Evolutionary conservation across 2,888 invertebrate genomes (phyloP).

Genomic region (Phragmatobia fuliginosa): DNA sequence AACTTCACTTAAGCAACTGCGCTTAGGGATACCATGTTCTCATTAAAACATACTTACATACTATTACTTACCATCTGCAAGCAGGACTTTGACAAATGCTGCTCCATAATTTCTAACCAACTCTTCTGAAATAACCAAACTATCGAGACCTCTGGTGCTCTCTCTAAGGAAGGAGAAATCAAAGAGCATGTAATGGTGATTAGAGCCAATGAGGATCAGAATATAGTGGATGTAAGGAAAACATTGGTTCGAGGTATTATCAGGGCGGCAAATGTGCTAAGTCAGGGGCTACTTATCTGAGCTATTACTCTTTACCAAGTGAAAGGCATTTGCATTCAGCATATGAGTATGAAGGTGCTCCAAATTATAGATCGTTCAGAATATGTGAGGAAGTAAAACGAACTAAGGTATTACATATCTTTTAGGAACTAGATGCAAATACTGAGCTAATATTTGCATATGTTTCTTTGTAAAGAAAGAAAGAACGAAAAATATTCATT

Average conservation of each 20-base stretch:
- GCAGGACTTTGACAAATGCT: conserved; percentile 79
- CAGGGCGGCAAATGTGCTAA: conserved; percentile 74
- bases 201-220: conserved; percentile 49
- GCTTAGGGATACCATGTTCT: conserved; percentile 13
- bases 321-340: conserved; percentile 70
- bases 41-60: conserved; percentile 49
- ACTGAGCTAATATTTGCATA: conserved; percentile 16
- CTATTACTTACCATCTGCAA: conserved; percentile 60
- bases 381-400: conserved; percentile 38
- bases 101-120: conserved; percentile 70
- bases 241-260: conserved; percentile 73
- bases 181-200: conserved; percentile 28
- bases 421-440: conserved; percentile 17
- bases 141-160: conserved; percentile 52
- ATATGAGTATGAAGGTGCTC: conserved; percentile 44
- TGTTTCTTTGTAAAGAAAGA: conserved; percentile 43
- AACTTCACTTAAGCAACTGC: conserved; percentile 1
- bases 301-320: conserved; percentile 75
- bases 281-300: conserved; percentile 77
- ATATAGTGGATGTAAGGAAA: conserved; percentile 56
- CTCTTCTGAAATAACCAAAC: conserved; percentile 56
- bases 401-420: conserved; percentile 41
- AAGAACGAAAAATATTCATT: no score
- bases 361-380: conserved; percentile 37
- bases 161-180: conserved; percentile 26